Conservation (phyloP, 2,888 invertebrate species). For the Fragum sueziense region DNA sequence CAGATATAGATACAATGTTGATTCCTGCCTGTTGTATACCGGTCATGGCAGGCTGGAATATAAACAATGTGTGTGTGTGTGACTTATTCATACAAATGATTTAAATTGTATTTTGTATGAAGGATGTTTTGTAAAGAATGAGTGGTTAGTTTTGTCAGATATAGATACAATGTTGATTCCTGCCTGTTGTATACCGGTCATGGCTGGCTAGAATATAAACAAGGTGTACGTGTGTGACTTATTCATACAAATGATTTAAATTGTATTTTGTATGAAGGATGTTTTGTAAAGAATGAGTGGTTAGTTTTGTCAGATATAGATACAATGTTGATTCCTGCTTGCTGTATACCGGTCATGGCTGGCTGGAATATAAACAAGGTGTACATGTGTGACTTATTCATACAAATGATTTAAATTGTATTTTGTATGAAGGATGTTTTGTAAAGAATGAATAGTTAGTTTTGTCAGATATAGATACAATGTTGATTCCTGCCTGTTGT, state of each 20-base stretch:
- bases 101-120: no score
- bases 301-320: constrained; percentile 51
- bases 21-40: constrained; percentile 49
- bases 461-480: constrained; percentile 52
- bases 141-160: no score
- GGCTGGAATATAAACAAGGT: constrained; percentile 49
- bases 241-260: no score
- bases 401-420: constrained; percentile 34
- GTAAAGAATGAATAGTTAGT: constrained; percentile 25
- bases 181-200: no score
- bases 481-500: constrained; percentile 46
- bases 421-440: constrained; percentile 32
- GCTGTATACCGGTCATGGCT: constrained; percentile 46
- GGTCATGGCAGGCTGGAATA: constrained; percentile 46
- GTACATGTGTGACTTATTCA: no score
- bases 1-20: constrained; percentile 52
- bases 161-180: no score
- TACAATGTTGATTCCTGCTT: constrained; percentile 51
- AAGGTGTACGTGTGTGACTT: no score
- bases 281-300: constrained; percentile 21
- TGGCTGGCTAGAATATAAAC: no score
- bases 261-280: constrained; percentile 30
- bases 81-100: no score
- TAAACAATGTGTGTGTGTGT: no score
- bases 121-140: no score